Evolutionary conservation across 2,888 invertebrate genomes (phyloP).

Genomic region (Neoaliturus tenellus): DNA sequence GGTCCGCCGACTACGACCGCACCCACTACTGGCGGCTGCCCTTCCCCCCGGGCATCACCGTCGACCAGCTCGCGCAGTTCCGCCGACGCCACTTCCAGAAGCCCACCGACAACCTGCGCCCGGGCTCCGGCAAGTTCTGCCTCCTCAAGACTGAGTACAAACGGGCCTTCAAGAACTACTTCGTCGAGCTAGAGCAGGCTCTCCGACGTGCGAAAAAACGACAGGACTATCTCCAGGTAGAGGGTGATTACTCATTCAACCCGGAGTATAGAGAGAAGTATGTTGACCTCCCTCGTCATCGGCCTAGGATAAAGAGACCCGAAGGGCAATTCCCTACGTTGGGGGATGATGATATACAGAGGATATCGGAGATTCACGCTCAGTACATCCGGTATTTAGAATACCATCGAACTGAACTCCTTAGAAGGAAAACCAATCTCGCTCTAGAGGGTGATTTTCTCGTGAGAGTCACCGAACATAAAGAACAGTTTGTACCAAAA

Average conservation of each 20-base stretch:
- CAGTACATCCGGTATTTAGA: conserved; percentile 50
- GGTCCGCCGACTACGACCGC: conserved; percentile 37
- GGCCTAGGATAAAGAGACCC: conserved; percentile 37
- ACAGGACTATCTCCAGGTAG: conserved; percentile 59
- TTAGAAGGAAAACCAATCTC: conserved; percentile 48
- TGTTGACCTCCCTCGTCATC: conserved; percentile 20
- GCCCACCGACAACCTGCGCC: conserved; percentile 59
- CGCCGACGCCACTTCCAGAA: conserved; percentile 58
- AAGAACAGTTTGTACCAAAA: conserved; percentile 62
- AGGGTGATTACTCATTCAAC: conserved; percentile 59
- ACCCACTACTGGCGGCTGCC: conserved; percentile 60
- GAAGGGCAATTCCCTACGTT: conserved; percentile 25
- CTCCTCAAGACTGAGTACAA: conserved; percentile 63
- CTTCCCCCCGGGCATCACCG: conserved; percentile 60
- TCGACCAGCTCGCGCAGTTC: conserved; percentile 62
- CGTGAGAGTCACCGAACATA: conserved; percentile 58
- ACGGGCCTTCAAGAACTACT: conserved; percentile 57
- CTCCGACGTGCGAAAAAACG: conserved; percentile 54
- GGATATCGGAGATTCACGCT: conserved; percentile 53
- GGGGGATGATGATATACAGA: conserved; percentile 25
- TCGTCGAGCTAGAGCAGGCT: conserved; percentile 46
- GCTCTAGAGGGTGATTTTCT: conserved; percentile 61
- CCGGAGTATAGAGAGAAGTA: conserved; percentile 62
- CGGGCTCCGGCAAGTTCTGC: conserved; percentile 60
- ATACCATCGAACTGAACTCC: conserved; percentile 46